These are phyloP conservation scores for Ceyx erithaca DNA, from an alignment of 2,797 vertebrate species.

Conservation along the genomic window DNA sequence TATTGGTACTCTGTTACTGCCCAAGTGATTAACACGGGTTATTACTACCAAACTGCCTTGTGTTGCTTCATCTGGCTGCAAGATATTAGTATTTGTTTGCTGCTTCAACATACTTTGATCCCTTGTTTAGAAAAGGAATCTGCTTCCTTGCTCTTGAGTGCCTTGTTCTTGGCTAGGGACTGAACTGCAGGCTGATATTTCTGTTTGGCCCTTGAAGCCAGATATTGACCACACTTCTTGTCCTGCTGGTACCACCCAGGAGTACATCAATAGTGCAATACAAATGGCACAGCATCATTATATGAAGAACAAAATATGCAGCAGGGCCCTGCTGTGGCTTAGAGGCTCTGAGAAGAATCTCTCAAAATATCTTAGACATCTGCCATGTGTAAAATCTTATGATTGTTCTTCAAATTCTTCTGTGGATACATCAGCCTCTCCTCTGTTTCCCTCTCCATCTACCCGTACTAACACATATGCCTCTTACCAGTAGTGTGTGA, in stretches of 20 bases:
- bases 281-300: constrained; percentile 35
- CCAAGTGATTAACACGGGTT: background rate
- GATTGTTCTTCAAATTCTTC: constrained; percentile 59
- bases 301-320: constrained; percentile 48
- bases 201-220: constrained; percentile 56
- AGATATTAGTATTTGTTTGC: constrained; percentile 28
- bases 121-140: constrained; percentile 59
- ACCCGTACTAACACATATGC: background rate
- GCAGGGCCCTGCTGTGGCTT: constrained; percentile 57
- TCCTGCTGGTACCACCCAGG: constrained; percentile 64
- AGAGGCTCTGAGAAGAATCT: constrained; percentile 46
- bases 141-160: constrained; percentile 29
- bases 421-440: constrained; percentile 52
- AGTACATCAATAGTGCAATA: constrained; percentile 40
- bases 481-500: constrained; percentile 1
- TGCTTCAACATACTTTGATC: constrained; percentile 51
- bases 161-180: constrained; percentile 21
- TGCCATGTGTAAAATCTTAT: constrained; percentile 65
- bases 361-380: constrained; percentile 68
- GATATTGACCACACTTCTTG: constrained; percentile 49
- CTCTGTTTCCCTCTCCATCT: background rate
- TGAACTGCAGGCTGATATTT: constrained; percentile 55
- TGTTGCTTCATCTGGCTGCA: constrained; percentile 56
- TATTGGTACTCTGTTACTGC: background rate
- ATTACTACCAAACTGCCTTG: background rate